These are phyloP conservation scores for Stenchaetothrips biformis DNA, from an alignment of 2,888 invertebrate genomes.

Conservation along the genomic window DNA sequence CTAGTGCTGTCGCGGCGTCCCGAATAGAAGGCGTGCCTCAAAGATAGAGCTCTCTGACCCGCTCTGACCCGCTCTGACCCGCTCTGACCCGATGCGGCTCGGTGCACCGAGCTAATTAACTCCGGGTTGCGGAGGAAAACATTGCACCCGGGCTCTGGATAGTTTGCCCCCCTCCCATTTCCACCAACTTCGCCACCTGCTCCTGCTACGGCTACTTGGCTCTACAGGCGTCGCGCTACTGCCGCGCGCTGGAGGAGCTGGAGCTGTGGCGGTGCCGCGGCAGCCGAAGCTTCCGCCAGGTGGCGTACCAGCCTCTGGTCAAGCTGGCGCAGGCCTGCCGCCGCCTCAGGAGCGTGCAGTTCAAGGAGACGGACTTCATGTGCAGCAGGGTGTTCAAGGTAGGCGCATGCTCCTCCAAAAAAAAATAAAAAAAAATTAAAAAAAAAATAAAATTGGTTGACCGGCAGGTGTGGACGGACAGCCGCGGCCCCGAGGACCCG, in stretches of 20 bases:
- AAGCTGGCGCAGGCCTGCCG: neutral
- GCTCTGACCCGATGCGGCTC: neutral
- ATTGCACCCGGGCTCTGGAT: neutral
- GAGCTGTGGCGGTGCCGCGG: constrained; percentile 5
- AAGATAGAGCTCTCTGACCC: neutral
- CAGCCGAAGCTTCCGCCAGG: neutral
- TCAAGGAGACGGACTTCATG: constrained; percentile 18
- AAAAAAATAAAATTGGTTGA: too few relatives aligned
- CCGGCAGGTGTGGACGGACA: neutral
- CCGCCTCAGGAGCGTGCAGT: neutral
- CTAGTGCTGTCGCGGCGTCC: too few relatives aligned
- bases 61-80: neutral
- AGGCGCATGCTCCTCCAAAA: too few relatives aligned
- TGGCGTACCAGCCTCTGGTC: neutral
- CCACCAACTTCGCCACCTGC: neutral
- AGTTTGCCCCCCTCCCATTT: neutral
- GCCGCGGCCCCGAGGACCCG: neutral
- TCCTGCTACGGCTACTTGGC: neutral
- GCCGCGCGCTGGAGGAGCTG: constrained; percentile 2
- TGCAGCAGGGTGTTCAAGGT: constrained; percentile 24
- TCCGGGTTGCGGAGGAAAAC: neutral
- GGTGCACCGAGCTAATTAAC: neutral
- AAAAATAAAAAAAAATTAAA: too few relatives aligned
- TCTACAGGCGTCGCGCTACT: neutral
- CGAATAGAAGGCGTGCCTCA: neutral